Evolutionary conservation across 2,113 vertebrate genomes (phyloP), one percentile per base, ranked within the genome.

Genomic region (Cyphomyrus discorhynchus): DNA sequence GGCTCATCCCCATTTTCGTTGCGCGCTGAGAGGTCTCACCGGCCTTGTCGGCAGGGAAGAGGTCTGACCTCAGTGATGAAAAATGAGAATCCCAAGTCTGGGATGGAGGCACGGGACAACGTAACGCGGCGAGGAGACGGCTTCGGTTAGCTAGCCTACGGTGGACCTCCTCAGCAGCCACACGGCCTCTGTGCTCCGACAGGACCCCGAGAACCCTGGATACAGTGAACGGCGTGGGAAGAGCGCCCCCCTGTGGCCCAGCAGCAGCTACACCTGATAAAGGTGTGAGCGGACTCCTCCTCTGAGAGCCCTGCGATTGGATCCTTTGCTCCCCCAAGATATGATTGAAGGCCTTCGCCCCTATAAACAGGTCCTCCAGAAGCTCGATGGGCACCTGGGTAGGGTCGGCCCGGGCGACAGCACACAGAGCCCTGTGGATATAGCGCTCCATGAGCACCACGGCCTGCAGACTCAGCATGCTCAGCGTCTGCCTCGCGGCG

Each of bases 301-400:
- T 88, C 92, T 89, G 89, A 62, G 7, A 56, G 35, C 83, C 24
- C 27, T 46, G 89, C 56, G 91, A 80, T 35, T 94, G 93, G 2
- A 8, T 11, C 66, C 88, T 92, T 39, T 92, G 91, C 89, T 95
- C 93, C 10, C 91, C 90, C 42, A 94, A 88, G n/a, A 87, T 90
- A n/a, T 93, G 93, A 91, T 93, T 96, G 3, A 94, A 96, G 24
- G 95, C 62, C 35, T 92, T 93, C 0, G 91, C 87, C 0, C 93
- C 94, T 52, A 89, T 87, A 74, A 95, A 49, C 90, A 95, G 91
- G 56, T 96, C 95, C 86, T 94, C 92, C 87, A 96, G 87, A 5
- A 92, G 90, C 3, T 95, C 94, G 49, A 83, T 90, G 5, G 94
- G 92, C 42, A 95, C 58, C 0, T 85, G 56, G 5, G 91, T 90